Evolutionary conservation across 2,797 vertebrate species (phyloP), one percentile per base, ranked within the genome.

Genomic region (Bovichtus diacanthus): DNA sequence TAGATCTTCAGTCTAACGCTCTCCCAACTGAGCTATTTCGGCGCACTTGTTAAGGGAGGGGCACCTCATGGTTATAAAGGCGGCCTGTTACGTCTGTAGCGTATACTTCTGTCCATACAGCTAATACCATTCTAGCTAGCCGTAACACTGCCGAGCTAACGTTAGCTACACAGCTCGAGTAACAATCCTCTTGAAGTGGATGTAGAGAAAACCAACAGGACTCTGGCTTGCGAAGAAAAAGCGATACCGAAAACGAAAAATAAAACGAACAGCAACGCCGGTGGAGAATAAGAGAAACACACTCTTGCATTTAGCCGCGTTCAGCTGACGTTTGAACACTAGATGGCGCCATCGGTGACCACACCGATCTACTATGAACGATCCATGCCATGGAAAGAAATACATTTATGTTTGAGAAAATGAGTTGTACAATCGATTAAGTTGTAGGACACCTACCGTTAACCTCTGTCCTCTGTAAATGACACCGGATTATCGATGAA

Each of bases 21-120:
- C 90, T 91, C 92, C 90, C 88, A 92, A 92, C 90, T 93, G 92
- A 93, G 92, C 90, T 93, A 91, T 91, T 92, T 91, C 90, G 86
- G 90, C 89, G 7, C 39, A n/a, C n/a, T n/a, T n/a, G n/a, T n/a
- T n/a, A n/a, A n/a, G n/a, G n/a, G n/a, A n/a, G n/a, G n/a, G n/a
- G n/a, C n/a, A n/a, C n/a, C n/a, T n/a, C n/a, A n/a, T n/a, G n/a
- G n/a, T n/a, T n/a, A n/a, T n/a, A n/a, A n/a, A n/a, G n/a, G n/a
- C n/a, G n/a, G n/a, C n/a, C 19, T 46, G 8, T 46, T 10, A 0
- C n/a, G n/a, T 46, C 19, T 1, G 44, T n/a, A 39, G 2, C n/a
- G n/a, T n/a, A n/a, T n/a, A n/a, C n/a, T n/a, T n/a, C n/a, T n/a
- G n/a, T n/a, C n/a, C n/a, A n/a, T n/a, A n/a, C 0, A 19, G 19